Conservation (phyloP, 2,113 vertebrate genomes). For the Cebidichthys violaceus region DNA sequence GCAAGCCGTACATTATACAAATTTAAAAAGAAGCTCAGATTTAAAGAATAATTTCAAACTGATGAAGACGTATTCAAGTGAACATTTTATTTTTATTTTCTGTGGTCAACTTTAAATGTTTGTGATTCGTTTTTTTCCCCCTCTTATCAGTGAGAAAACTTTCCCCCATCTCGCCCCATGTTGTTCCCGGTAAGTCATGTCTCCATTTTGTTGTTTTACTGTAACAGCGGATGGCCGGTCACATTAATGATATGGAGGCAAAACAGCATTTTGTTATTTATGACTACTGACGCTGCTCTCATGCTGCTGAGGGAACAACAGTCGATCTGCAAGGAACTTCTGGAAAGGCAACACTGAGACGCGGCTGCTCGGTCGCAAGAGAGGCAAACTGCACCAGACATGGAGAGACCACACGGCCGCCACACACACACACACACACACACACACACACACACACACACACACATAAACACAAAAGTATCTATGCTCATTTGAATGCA, state of each 20-base stretch:
- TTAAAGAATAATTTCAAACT: neutral
- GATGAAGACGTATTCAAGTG: neutral
- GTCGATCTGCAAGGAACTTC: slow-evolving; percentile 56
- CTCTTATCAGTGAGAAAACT: neutral
- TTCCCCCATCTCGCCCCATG: neutral
- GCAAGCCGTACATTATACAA: neutral
- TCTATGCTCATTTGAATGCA: slow-evolving; percentile 13
- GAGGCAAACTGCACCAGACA: slow-evolving; percentile 41
- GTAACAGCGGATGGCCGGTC: slow-evolving; percentile 48
- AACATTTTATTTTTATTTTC: neutral
- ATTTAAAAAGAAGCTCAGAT: neutral
- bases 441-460: slow-evolving; percentile 19
- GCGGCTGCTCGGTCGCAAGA: slow-evolving; percentile 31
- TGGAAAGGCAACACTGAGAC: slow-evolving; percentile 51
- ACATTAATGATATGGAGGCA: slow-evolving; percentile 51
- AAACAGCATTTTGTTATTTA: slow-evolving; percentile 68
- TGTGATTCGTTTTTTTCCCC: neutral
- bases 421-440: slow-evolving; percentile 8
- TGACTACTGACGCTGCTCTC: slow-evolving; percentile 54
- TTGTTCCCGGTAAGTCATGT: slow-evolving; percentile 16
- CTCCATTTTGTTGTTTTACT: slow-evolving; percentile 33
- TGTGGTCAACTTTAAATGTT: neutral
- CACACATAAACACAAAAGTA: slow-evolving; percentile 16
- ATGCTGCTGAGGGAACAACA: slow-evolving; percentile 59
- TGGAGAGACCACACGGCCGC: slow-evolving; percentile 45